phyloP scores from a whole-genome alignment of 2,888 invertebrate genomes.

The Spodoptera littoralis region DNA sequence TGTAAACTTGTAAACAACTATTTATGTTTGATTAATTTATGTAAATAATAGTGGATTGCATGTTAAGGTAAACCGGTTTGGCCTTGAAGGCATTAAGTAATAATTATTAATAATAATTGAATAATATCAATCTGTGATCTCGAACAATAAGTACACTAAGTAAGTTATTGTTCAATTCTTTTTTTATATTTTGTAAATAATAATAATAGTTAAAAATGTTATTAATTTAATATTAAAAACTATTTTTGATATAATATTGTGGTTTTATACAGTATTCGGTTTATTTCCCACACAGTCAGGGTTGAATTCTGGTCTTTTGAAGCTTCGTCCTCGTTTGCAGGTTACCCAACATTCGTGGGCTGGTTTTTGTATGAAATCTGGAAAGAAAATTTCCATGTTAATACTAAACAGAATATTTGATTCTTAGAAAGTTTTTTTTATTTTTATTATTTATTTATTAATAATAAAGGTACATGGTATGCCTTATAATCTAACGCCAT shows the following conservation, averaged over 20 bases:
- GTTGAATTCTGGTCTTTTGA: constrained; percentile 77
- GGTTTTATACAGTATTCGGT: constrained; percentile 59
- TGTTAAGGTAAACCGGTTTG: constrained; percentile 49
- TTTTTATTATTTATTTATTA: too few species aligned
- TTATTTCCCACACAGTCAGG: constrained; percentile 63
- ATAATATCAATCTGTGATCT: constrained; percentile 79
- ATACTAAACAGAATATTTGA: too few species aligned
- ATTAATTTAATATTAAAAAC: constrained; percentile 63
- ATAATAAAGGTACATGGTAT: too few species aligned
- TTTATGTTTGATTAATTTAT: constrained; percentile 30
- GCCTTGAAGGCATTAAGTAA: constrained; percentile 32
- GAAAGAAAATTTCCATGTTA: constrained; percentile 28
- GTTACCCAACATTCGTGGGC: constrained; percentile 85
- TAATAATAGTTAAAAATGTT: too few species aligned
- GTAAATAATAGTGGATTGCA: constrained; percentile 38
- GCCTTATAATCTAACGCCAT: too few species aligned
- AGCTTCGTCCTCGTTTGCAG: constrained; percentile 82
- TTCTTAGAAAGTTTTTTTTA: too few species aligned
- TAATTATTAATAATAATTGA: constrained; percentile 11
- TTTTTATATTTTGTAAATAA: constrained; percentile 56
- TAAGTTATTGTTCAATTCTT: constrained; percentile 83
- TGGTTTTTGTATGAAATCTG: constrained; percentile 82
- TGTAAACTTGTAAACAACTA: constrained; percentile 28
- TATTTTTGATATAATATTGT: constrained; percentile 51
- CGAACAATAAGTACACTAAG: constrained; percentile 82